Conservation (phyloP, 2,113 vertebrate species). For the Crotalus viridis region DNA sequence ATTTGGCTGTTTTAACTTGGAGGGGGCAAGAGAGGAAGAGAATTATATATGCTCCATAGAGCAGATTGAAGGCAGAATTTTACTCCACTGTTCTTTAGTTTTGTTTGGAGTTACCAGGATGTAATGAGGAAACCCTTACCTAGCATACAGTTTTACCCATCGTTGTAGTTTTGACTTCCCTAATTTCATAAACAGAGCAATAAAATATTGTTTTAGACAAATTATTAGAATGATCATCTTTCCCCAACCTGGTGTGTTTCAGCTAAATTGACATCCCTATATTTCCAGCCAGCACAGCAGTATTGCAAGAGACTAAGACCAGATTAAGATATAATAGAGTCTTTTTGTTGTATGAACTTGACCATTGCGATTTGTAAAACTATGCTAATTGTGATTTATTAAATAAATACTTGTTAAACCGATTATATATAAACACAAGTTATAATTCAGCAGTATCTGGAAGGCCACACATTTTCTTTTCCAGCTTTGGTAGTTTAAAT, state of each 20-base stretch:
- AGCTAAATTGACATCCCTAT: neutral
- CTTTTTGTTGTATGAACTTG: neutral
- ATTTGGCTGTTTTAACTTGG: neutral
- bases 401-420: neutral
- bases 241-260: neutral
- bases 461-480: neutral
- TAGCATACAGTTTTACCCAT: neutral
- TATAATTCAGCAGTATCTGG: neutral
- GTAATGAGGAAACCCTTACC: neutral
- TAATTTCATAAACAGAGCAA: neutral
- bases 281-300: neutral
- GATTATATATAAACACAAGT: neutral
- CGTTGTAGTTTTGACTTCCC: neutral
- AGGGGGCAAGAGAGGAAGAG: neutral
- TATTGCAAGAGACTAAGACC: neutral
- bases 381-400: neutral
- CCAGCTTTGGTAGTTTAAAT: neutral
- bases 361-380: neutral
- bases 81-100: neutral
- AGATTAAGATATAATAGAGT: neutral
- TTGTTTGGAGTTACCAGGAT: neutral
- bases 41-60: neutral
- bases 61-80: neutral
- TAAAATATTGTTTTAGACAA: neutral
- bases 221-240: neutral